A percentile compares a stretch with the other conserved stretches of the same genome.
These are phyloP conservation scores for Budorcas taxicolor DNA, from an alignment of 2,113 vertebrate species.

Conservation along the genomic window DNA sequence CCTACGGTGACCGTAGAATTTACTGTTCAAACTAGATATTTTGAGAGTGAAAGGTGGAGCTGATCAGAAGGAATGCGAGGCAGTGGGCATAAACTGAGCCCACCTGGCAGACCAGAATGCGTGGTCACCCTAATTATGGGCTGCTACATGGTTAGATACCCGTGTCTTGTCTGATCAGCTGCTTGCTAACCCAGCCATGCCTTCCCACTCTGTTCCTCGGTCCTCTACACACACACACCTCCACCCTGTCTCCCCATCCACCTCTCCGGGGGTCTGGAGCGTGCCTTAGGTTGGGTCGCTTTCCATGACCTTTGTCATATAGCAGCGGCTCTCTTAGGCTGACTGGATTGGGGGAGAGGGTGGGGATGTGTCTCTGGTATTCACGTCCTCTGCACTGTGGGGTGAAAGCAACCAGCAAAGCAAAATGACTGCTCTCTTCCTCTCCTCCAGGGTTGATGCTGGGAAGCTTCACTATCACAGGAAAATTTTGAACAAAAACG, in stretches of 20 bases:
- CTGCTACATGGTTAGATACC: no score
- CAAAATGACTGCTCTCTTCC: fast-evolving
- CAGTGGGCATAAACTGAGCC: not conserved
- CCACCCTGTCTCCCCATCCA: not conserved
- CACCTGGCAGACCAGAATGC: not conserved
- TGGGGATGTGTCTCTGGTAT: not conserved
- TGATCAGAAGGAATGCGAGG: not conserved
- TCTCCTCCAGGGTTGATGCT: slow-evolving; percentile 86
- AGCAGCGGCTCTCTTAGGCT: not conserved
- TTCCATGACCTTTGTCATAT: not conserved
- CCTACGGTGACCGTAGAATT: not conserved
- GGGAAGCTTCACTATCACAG: slow-evolving; percentile 95
- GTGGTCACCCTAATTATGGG: not conserved
- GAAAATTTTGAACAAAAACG: slow-evolving; percentile 86
- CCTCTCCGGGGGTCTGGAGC: not conserved
- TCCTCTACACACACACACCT: not conserved
- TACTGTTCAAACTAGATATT: not conserved
- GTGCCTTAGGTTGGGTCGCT: not conserved
- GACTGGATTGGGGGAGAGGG: not conserved
- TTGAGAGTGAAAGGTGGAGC: not conserved
- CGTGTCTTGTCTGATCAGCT: not conserved
- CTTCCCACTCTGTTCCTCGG: fast-evolving
- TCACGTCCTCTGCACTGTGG: not conserved
- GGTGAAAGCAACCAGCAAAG: not conserved
- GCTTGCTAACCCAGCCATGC: not conserved